Percentiles rank a stretch among this genome's conserved stretches.
Conservation (phyloP, 2,113 vertebrate species). For the Chloropsis cyanopogon region DNA sequence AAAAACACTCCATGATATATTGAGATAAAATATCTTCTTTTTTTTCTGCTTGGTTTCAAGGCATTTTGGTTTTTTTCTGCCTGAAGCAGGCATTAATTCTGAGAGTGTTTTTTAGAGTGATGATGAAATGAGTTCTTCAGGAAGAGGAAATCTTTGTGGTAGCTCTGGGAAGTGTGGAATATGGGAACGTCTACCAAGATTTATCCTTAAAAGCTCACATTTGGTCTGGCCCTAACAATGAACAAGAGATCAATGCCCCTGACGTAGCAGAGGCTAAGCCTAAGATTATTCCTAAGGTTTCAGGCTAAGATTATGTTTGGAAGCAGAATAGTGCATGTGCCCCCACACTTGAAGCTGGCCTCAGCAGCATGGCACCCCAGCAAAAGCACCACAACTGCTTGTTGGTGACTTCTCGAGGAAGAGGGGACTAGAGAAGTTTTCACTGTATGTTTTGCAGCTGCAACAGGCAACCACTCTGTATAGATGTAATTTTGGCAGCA, state of each 20-base stretch:
- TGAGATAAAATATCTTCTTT: background rate
- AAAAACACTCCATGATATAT: background rate
- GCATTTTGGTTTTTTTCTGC: background rate
- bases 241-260: background rate
- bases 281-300: background rate
- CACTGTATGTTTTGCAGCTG: background rate
- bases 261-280: background rate
- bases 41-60: background rate
- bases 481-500: background rate
- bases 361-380: background rate
- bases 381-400: background rate
- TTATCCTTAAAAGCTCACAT: background rate
- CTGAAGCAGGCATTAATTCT: background rate
- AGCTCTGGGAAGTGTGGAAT: background rate
- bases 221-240: background rate
- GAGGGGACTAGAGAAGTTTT: background rate
- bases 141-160: constrained; percentile 7
- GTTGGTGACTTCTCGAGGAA: background rate
- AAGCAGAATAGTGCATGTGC: background rate
- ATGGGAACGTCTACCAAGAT: background rate
- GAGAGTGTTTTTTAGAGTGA: background rate
- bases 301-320: background rate
- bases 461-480: background rate
- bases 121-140: background rate
- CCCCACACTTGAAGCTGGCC: background rate